These are phyloP conservation scores for Petrocephalus schoutedeni DNA, from an alignment of 2,797 vertebrate species.

Conservation along the genomic window DNA sequence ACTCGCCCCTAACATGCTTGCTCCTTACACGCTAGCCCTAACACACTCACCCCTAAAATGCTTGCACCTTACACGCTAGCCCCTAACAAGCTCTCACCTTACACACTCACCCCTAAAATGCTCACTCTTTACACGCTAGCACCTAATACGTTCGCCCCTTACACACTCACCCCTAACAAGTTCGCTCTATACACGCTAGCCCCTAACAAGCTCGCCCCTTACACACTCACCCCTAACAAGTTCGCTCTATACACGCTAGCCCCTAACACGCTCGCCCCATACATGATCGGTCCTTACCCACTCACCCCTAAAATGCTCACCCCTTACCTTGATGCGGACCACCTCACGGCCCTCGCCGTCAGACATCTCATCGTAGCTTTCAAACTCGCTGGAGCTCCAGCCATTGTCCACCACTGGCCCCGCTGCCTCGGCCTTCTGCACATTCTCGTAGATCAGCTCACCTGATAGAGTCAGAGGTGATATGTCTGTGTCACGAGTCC, in stretches of 20 bases:
- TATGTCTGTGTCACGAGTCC: background rate
- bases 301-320: background rate
- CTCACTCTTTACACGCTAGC: background rate
- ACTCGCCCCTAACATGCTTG: background rate
- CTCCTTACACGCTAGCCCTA: background rate
- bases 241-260: too few species aligned
- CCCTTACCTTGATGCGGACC: constrained; percentile 60
- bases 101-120: constrained; percentile 20
- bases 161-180: background rate
- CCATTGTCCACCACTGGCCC: constrained; percentile 62
- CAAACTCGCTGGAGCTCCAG: constrained; percentile 97
- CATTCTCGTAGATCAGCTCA: constrained; percentile 77
- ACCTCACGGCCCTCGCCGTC: constrained; percentile 71
- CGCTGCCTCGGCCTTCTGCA: constrained; percentile 51
- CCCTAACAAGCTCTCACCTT: background rate
- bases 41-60: constrained; percentile 20
- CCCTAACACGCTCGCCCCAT: background rate
- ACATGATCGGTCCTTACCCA: too few species aligned
- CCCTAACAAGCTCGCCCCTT: background rate
- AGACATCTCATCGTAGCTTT: constrained; percentile 91
- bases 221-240: background rate
- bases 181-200: too few species aligned
- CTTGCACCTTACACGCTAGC: too few species aligned
- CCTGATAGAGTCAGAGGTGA: constrained; percentile 27
- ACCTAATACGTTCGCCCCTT: background rate